These are phyloP conservation scores for Neosilurus hyrtlii DNA, from an alignment of 2,797 vertebrate species.

Conservation along the genomic window DNA sequence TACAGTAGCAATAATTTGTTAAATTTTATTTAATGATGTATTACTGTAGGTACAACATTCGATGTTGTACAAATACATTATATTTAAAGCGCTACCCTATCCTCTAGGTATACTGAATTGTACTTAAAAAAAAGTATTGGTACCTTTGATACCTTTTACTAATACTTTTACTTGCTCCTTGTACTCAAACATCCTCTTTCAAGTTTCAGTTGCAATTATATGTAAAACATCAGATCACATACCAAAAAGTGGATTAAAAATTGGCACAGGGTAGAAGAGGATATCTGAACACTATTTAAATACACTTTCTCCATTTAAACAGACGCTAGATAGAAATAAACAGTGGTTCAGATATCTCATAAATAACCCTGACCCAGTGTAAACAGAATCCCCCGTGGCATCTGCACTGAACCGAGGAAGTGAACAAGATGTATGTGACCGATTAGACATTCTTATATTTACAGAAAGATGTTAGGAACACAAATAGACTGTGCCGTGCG, in stretches of 20 bases:
- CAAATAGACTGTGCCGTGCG: slow-evolving; percentile 25
- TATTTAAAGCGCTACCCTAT: neutral
- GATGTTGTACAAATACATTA: neutral
- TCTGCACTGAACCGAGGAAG: slow-evolving; percentile 18
- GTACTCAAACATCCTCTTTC: neutral
- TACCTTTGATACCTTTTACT: neutral
- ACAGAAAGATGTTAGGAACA: slow-evolving; percentile 39
- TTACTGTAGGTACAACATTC: neutral
- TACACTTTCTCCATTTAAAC: slow-evolving; percentile 54
- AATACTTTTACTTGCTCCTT: neutral
- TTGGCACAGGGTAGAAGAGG: neutral
- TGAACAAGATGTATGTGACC: slow-evolving; percentile 41
- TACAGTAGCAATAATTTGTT: neutral
- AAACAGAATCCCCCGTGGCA: slow-evolving; percentile 49
- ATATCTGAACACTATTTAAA: slow-evolving; percentile 49
- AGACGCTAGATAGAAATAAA: slow-evolving; percentile 46
- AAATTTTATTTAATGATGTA: neutral
- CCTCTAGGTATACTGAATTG: neutral
- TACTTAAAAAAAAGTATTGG: too few species aligned
- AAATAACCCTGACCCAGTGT: slow-evolving; percentile 47
- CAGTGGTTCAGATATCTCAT: slow-evolving; percentile 39
- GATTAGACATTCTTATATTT: slow-evolving; percentile 45
- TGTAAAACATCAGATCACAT: neutral
- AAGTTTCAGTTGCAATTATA: neutral
- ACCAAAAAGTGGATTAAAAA: neutral